Evolutionary conservation across 2,888 invertebrate genomes (phyloP).

Genomic region (Euzophera pinguis): DNA sequence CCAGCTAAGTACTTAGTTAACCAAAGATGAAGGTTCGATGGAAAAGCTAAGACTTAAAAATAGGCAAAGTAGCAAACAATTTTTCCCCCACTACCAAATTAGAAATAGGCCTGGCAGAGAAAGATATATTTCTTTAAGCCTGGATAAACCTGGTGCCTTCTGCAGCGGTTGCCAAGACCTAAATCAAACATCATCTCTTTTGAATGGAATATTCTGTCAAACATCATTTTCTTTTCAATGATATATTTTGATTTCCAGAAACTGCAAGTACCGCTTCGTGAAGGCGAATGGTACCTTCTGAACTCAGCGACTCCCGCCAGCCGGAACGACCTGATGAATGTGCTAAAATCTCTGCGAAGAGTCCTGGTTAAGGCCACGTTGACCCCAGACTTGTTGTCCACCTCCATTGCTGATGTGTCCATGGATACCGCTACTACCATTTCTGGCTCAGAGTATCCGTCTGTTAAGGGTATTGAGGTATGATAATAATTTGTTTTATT

Average conservation of each 20-base stretch:
- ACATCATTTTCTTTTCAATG: not conserved
- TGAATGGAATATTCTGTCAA: too few species aligned
- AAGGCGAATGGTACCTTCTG: conserved; percentile 81
- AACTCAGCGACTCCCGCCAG: conserved; percentile 62
- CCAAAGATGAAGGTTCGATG: too few species aligned
- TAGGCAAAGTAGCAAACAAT: too few species aligned
- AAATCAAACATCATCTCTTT: too few species aligned
- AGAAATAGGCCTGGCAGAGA: too few species aligned
- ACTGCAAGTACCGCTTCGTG: conserved; percentile 82
- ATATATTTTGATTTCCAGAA: conserved; percentile 53
- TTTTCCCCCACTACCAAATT: too few species aligned
- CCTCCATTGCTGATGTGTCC: conserved; percentile 89
- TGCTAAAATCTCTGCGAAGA: conserved; percentile 89
- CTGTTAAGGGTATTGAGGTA: conserved; percentile 89
- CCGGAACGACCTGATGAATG: conserved; percentile 90
- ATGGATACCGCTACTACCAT: conserved; percentile 90
- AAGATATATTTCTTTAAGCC: too few species aligned
- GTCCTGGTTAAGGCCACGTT: conserved; percentile 91
- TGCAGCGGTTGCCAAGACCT: too few species aligned
- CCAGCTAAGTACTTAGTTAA: too few species aligned
- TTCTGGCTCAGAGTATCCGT: conserved; percentile 75
- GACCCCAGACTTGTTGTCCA: conserved; percentile 72
- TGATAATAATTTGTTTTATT: not conserved
- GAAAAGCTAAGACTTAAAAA: too few species aligned
- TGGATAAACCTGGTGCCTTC: too few species aligned